Evolutionary conservation across 1,140 invertebrate genomes (phyloP), one percentile per base, ranked within the genome.

Genomic region (Steinernema khuongi): DNA sequence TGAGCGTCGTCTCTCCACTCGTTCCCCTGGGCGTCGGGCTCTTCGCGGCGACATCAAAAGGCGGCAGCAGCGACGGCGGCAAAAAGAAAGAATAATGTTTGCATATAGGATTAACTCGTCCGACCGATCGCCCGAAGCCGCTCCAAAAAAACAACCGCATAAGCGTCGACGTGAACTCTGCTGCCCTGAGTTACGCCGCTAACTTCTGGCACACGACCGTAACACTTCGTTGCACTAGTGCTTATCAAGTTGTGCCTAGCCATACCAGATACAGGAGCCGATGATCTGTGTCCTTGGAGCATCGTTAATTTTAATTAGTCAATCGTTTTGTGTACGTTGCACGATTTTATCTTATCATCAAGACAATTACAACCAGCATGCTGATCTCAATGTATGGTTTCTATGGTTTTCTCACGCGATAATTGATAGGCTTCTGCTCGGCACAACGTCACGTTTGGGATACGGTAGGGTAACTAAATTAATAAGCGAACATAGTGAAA

Each of bases 21-120:
- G 50, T 22, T 17, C 50, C 50, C 26, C 22, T 22, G 50, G 50
- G 50, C 50, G 50, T 60, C 50, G 14, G 50, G 50, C 50, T 7
- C 50, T 22, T 22, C 14, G 11, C 50, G 50, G 50, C 50, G 11
- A 60, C 50, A 17, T 60, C 50, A 60, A 60, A 60, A 60, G 50
- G 50, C 50, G 50, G 50, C 50, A 60, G 50, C 50, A 60, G 22
- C 7, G 50, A 22, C 50, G 22, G 50, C 50, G 50, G 50, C 50
- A 60, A 60, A 60, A 60, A 60, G 50, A 60, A 60, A 60, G 50
- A 60, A 60, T 60, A 60, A 60, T 60, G 50, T 60, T 60, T 60
- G 50, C 50, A 60, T 60, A 14, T 60, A 60, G 50, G 50, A 60
- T 60, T 60, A 60, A 60, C 50, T 60, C 50, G 4, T 26, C 50